phyloP scores from a whole-genome alignment of 2,888 invertebrate species.

The Leptopilina drosophilae region DNA sequence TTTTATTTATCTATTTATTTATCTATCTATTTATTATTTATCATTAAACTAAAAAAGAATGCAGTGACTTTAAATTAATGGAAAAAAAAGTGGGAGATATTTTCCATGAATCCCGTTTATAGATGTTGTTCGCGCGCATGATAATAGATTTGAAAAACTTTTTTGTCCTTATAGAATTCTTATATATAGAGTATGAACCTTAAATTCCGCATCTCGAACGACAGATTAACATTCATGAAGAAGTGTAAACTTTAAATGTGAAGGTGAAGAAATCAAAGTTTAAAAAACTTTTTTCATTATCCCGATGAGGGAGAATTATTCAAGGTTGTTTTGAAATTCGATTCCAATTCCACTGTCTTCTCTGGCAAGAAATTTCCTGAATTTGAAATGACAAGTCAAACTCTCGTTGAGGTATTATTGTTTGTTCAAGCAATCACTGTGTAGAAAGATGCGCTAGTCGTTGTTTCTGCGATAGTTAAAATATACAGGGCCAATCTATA shows the following conservation, averaged over 20 bases:
- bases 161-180: conserved; percentile 3
- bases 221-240: conserved; percentile 16
- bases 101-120: neutral
- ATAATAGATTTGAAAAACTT: conserved; percentile 4
- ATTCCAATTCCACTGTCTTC: neutral
- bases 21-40: no score
- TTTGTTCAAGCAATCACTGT: conserved; percentile 24
- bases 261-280: conserved; percentile 30
- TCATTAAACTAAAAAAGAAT: neutral
- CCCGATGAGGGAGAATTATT: conserved; percentile 10
- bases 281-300: conserved; percentile 16
- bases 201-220: neutral
- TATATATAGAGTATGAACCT: conserved; percentile 48
- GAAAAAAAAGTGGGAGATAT: neutral
- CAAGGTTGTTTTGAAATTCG: conserved; percentile 15
- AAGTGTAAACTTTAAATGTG: conserved; percentile 5
- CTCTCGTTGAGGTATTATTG: conserved; percentile 5
- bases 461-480: neutral
- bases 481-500: conserved; percentile 25
- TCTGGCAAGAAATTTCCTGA: conserved; percentile 5
- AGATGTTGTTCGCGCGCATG: neutral
- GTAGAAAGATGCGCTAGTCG: neutral
- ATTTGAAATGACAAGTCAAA: conserved; percentile 17
- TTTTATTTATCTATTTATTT: no score
- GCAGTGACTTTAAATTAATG: no score